Conservation (phyloP, 2,797 vertebrate species). For the Rallus crepitans region DNA sequence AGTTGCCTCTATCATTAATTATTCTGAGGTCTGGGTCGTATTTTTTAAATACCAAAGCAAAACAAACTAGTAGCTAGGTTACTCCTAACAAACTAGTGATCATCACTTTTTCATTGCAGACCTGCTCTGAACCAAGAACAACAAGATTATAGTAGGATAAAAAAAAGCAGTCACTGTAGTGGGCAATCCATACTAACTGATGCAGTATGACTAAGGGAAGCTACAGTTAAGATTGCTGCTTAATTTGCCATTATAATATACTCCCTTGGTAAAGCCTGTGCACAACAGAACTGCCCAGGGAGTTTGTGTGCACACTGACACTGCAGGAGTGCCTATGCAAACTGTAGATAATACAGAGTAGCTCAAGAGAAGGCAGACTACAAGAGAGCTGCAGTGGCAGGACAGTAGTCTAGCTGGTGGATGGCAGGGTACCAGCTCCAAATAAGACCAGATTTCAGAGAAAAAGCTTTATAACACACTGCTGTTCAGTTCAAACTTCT, state of each 20-base stretch:
- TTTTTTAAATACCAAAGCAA: neutral
- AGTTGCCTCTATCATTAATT: neutral
- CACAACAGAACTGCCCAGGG: neutral
- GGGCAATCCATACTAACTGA: neutral
- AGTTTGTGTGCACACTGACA: too few relatives aligned
- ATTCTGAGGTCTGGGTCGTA: neutral
- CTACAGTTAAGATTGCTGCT: neutral
- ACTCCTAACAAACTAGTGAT: neutral
- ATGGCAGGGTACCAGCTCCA: neutral
- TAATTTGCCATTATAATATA: neutral
- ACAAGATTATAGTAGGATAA: neutral
- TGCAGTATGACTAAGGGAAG: neutral
- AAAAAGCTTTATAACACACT: neutral
- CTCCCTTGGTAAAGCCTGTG: neutral
- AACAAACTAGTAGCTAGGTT: neutral
- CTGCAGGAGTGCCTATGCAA: too few relatives aligned
- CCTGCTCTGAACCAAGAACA: neutral
- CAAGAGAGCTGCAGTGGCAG: neutral
- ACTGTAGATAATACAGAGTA: accelerated
- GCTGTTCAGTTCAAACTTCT: neutral
- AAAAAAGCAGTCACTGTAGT: neutral
- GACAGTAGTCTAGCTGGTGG: neutral
- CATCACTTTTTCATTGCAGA: neutral
- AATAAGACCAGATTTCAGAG: neutral
- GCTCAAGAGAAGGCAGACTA: neutral